Evolutionary conservation across 2,797 vertebrate species (phyloP).

Genomic region (Scleropages formosus): DNA sequence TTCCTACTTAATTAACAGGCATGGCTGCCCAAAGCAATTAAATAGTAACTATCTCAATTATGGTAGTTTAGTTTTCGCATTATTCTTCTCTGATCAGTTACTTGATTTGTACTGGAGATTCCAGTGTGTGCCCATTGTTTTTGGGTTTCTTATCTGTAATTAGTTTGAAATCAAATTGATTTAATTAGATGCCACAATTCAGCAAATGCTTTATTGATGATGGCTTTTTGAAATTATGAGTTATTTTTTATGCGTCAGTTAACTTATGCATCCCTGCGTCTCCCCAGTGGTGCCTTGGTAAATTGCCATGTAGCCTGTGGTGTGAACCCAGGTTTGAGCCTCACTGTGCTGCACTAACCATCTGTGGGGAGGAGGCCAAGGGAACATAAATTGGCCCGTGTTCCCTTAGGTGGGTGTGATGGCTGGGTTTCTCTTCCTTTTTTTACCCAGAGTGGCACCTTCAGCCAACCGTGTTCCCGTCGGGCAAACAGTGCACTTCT

Average conservation of each 20-base stretch:
- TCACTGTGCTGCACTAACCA: too few species aligned
- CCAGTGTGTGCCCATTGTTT: neutral
- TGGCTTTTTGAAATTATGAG: neutral
- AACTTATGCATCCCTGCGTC: neutral
- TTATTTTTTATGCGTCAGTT: conserved; percentile 17
- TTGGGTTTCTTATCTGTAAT: conserved; percentile 15
- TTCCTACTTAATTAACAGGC: conserved; percentile 3
- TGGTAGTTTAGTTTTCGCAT: conserved; percentile 3
- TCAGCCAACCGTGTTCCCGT: too few species aligned
- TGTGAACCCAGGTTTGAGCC: too few species aligned
- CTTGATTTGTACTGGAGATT: conserved; percentile 1
- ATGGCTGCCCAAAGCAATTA: conserved; percentile 5
- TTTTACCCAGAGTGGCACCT: too few species aligned
- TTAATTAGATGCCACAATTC: conserved; percentile 14
- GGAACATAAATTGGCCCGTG: too few species aligned
- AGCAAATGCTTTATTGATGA: conserved; percentile 6
- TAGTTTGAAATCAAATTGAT: conserved; percentile 13
- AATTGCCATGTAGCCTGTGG: too few species aligned
- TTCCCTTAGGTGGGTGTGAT: too few species aligned
- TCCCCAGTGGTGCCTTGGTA: too few species aligned
- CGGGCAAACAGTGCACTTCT: too few species aligned
- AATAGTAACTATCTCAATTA: conserved; percentile 15
- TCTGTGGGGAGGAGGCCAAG: too few species aligned
- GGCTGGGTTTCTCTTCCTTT: too few species aligned
- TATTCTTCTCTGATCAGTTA: neutral